phyloP scores from a whole-genome alignment of 2,797 vertebrate genomes.

The Aratinga solstitialis region DNA sequence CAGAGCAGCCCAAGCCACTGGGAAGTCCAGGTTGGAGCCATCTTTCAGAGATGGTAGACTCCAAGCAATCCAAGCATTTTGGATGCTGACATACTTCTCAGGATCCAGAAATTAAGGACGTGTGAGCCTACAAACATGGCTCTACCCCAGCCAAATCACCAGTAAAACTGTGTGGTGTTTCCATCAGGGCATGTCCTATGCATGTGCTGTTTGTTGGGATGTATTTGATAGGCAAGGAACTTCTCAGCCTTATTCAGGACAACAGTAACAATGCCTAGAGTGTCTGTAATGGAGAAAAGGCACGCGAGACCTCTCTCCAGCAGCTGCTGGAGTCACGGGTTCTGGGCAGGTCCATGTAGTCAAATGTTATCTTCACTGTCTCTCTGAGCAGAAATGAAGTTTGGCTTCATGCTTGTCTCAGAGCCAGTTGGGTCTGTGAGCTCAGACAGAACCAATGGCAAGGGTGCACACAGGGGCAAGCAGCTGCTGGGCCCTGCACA shows the following conservation, averaged over 20 bases:
- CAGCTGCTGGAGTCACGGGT: neutral
- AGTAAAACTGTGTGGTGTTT: neutral
- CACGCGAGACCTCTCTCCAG: neutral
- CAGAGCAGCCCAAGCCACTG: neutral
- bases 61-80: neutral
- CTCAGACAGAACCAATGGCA: neutral
- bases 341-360: neutral
- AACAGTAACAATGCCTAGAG: neutral
- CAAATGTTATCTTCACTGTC: neutral
- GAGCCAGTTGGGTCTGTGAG: neutral
- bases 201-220: neutral
- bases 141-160: neutral
- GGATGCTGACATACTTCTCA: neutral
- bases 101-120: neutral
- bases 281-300: neutral
- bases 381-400: neutral
- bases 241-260: neutral
- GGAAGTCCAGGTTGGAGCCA: neutral
- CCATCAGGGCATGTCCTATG: neutral
- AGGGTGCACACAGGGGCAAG: fast-evolving
- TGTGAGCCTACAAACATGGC: fast-evolving
- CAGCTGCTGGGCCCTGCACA: fast-evolving
- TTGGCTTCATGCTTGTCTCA: neutral
- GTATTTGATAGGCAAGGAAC: neutral
- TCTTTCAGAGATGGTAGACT: neutral